Evolutionary conservation across 2,888 invertebrate genomes (phyloP), one percentile per base, ranked within the genome.

Genomic region (Amphipyra berbera): DNA sequence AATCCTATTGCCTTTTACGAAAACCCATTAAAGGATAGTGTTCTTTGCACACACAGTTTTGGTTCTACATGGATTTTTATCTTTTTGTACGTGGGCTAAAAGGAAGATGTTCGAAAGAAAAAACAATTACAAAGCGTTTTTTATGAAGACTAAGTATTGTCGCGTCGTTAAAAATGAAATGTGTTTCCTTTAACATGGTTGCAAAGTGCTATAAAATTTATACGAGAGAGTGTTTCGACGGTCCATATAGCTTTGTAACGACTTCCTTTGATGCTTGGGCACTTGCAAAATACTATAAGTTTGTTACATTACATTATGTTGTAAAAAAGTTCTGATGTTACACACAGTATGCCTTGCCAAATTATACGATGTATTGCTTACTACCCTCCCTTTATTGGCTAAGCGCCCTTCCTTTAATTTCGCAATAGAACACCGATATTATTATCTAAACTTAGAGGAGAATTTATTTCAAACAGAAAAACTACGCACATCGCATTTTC

Each of bases 151-250:
- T 54, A 81, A 84, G 82, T 85, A 85, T 83, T 85, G 87, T 86
- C 79, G 81, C 79, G 60, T 81, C 85, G 86, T 90, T 89, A 90
- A 90, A 88, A 89, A 89, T 88, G 87, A 88, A 88, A 90, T 87
- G 85, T 88, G 83, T 88, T 88, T 88, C 86, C 87, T 85, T 85
- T 83, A 82, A 83, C 83, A 86, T 84, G 81, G 82, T 83, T 84
- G 84, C 78, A 79, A 84, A 86, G 84, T 81, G 85, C 87, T 85
- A 89, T 90, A 88, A 90, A 90, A 88, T 88, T 88, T 89, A 88
- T 86, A 88, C 76, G 86, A 82, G 81, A 84, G 84, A 73, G 62
- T 69, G 80, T 86, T 87, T 82, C 86, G 79, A 88, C 84, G 85
- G 86, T 82, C 83, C 86, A 88, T 88, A 89, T 87, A 90, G 83